Conservation (phyloP, 2,797 vertebrate species). For the Rousettus madagascariensis region DNA sequence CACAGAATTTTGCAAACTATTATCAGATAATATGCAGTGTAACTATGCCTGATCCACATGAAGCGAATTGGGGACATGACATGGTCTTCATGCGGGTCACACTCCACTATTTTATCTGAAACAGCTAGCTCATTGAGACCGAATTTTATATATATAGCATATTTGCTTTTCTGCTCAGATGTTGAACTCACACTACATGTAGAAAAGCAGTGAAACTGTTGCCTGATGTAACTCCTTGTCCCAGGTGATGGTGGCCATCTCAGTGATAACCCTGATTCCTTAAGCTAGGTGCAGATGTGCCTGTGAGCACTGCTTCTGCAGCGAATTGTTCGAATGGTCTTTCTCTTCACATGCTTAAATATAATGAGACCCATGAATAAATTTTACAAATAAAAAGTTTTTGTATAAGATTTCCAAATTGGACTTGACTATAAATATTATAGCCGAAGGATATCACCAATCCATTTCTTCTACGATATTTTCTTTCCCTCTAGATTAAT, state of each 20-base stretch:
- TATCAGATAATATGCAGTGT: background rate
- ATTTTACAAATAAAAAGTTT: slow-evolving; percentile 21
- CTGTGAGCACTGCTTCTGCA: background rate
- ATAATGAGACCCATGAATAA: background rate
- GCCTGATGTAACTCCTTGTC: background rate
- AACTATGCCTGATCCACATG: background rate
- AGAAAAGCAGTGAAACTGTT: background rate
- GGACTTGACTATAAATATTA: background rate
- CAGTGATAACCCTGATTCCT: background rate
- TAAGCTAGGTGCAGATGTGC: background rate
- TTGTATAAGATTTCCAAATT: background rate
- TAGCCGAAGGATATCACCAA: background rate
- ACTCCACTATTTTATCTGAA: background rate
- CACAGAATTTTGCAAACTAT: background rate
- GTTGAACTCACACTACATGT: background rate
- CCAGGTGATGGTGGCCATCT: background rate
- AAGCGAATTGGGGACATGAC: background rate
- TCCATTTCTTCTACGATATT: background rate
- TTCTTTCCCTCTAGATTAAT: background rate
- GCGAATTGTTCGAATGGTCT: background rate
- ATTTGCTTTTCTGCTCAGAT: background rate
- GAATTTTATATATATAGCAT: background rate
- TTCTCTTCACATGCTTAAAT: background rate
- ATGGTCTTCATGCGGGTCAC: background rate
- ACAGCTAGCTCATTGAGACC: background rate